Conservation (phyloP, 2,888 invertebrate genomes). For the Diarsia brunnea region DNA sequence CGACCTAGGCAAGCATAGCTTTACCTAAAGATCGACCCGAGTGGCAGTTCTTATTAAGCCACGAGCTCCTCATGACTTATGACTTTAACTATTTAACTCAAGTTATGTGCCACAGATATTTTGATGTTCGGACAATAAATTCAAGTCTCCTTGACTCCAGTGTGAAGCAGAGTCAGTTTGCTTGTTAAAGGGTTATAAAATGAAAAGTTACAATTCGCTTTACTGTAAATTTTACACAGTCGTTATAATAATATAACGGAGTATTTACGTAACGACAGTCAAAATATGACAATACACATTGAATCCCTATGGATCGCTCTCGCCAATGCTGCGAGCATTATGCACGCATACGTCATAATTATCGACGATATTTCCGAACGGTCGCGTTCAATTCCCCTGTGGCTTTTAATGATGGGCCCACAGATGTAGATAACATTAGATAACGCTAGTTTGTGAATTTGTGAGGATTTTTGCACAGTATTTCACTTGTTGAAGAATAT, state of each 20-base stretch:
- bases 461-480: not conserved
- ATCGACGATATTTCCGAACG: conserved; percentile 50
- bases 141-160: not conserved
- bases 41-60: no score
- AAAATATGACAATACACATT: conserved; percentile 13
- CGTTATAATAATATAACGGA: not conserved
- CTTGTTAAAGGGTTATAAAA: not conserved
- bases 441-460: conserved; percentile 26
- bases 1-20: no score
- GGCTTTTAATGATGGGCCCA: conserved; percentile 46
- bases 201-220: not conserved
- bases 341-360: conserved; percentile 62
- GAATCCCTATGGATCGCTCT: conserved; percentile 22
- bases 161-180: not conserved
- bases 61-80: no score
- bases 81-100: no score
- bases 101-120: not conserved
- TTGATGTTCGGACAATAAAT: not conserved
- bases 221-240: not conserved
- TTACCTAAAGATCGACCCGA: no score
- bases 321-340: conserved; percentile 32
- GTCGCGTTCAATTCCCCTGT: conserved; percentile 41
- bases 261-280: not conserved
- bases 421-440: conserved; percentile 36
- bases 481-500: not conserved